Evolutionary conservation across 2,113 vertebrate species (phyloP).

Genomic region (Paramisgurnus dabryanus): DNA sequence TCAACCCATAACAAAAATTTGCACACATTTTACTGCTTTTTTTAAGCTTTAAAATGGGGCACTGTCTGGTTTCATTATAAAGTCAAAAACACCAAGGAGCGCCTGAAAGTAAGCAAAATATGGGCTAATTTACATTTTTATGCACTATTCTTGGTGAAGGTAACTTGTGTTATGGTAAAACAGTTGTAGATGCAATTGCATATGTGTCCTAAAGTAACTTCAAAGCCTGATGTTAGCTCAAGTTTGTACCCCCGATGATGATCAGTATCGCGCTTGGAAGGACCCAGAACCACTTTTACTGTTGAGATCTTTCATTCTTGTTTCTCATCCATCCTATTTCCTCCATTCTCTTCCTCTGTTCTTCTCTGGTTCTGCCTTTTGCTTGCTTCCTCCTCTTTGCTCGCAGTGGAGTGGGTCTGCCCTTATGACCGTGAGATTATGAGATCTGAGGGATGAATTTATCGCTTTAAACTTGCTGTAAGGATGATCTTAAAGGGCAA

Average conservation of each 20-base stretch:
- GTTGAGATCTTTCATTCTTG: slow-evolving; percentile 48
- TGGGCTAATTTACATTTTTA: no score
- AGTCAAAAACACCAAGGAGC: no score
- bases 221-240: neutral
- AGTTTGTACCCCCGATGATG: slow-evolving; percentile 68
- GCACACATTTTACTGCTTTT: no score
- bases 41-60: no score
- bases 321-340: slow-evolving; percentile 6
- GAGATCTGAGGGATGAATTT: slow-evolving; percentile 74
- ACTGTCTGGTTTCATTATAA: no score
- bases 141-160: no score
- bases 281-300: slow-evolving; percentile 69
- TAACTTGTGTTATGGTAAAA: neutral
- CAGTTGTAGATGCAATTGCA: neutral
- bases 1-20: no score
- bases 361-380: slow-evolving; percentile 6
- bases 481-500: neutral
- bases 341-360: neutral
- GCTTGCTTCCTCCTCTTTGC: neutral
- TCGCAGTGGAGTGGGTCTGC: slow-evolving; percentile 68
- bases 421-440: slow-evolving; percentile 79
- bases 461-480: neutral
- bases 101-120: no score
- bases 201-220: neutral
- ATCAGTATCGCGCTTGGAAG: slow-evolving; percentile 81